Conservation (phyloP, 2,888 invertebrate genomes). For the Digitonthophagus gazella region DNA sequence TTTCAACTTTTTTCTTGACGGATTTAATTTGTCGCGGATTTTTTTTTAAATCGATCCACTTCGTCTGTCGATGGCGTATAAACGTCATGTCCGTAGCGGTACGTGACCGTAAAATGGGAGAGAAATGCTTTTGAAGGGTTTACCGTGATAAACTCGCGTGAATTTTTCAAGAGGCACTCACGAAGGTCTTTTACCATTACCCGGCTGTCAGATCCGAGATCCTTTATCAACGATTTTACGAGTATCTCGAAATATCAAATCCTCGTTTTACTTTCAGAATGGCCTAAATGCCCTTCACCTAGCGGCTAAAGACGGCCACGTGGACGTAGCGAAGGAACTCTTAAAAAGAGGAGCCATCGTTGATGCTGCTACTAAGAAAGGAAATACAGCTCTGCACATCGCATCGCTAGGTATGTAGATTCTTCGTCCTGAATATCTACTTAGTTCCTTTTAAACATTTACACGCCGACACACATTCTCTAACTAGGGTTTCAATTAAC, state of each 20-base stretch:
- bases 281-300: slow-evolving; percentile 96
- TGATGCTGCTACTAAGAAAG: slow-evolving; percentile 97
- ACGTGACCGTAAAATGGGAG: background rate
- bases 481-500: background rate
- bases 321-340: slow-evolving; percentile 88
- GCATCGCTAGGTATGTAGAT: slow-evolving; percentile 69
- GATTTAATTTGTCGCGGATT: background rate
- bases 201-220: background rate
- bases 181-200: background rate
- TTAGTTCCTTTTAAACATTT: background rate
- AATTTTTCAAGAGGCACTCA: background rate
- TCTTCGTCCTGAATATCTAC: background rate
- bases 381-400: slow-evolving; percentile 94
- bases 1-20: slow-evolving; percentile 37
- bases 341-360: slow-evolving; percentile 87
- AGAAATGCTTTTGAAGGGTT: background rate
- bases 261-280: slow-evolving; percentile 61
- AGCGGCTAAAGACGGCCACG: slow-evolving; percentile 96
- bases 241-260: background rate
- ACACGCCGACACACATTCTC: background rate
- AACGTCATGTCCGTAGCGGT: background rate
- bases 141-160: background rate
- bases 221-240: background rate
- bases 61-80: too few relatives aligned
- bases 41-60: too few relatives aligned